Evolutionary conservation across 2,113 vertebrate genomes (phyloP), one percentile per base, ranked within the genome.

Genomic region (Triplophysa rosa): DNA sequence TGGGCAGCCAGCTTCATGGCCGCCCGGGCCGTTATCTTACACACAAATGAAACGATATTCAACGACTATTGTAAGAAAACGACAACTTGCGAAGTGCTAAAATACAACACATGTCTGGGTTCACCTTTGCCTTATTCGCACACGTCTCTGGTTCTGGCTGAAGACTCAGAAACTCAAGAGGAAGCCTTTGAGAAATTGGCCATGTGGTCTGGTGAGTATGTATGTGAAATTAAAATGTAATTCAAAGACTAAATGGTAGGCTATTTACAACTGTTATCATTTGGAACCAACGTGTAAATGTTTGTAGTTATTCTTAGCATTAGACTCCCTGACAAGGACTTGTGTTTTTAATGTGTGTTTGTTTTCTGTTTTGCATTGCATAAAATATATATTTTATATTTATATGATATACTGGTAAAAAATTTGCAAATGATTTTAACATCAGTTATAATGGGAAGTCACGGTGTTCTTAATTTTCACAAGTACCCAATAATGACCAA

Each of bases 161-260:
- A 93, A 63, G 96, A 98, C 89, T 97, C 96, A 40, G 84, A 52
- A 67, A 94, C 94, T 0, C 96, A 98, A 80, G 95, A 96, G 66
- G 95, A 97, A 77, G 95, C 94, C 66, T 93, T 92, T 68, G 93
- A 95, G 86, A 97, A 97, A 83, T 87, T 97, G 47, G 89, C 94
- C 89, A 95, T 97, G 88, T 97, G 96, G 96, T 96, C 96, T 4
- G 96, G 96, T 97, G 89, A 92, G 94, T 79, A 21, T 56, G 19
- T 21, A 58, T 58, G 13, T 4, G 17, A n/a, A n/a, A 21, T n/a
- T 58, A 21, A 21, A 58, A n/a, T 8, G 54, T 21, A 8, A n/a
- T 58, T 21, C 8, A n/a, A 58, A 58, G 19, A 6, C 7, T 8
- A 56, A 56, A 19, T 19, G 12, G 33, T 37, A 37, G 33, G 7